phyloP scores from a whole-genome alignment of 2,888 invertebrate species.

The Philopedon plagiatum region DNA sequence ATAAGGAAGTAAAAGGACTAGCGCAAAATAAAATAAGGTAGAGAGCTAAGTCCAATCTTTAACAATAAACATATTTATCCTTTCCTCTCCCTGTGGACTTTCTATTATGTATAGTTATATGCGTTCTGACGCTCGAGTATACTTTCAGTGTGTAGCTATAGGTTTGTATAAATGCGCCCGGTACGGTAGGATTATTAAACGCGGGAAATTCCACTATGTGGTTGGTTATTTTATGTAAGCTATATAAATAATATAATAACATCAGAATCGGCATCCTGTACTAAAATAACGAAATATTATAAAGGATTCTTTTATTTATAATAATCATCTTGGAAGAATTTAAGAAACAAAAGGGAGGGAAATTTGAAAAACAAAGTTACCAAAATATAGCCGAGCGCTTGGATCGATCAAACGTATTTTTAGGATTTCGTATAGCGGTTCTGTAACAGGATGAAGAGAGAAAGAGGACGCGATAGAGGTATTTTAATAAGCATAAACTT shows the following conservation, averaged over 20 bases:
- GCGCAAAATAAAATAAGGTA: too few species aligned
- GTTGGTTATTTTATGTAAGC: constrained; percentile 25
- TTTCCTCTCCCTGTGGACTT: too few species aligned
- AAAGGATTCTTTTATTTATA: not conserved
- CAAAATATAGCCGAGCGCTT: constrained; percentile 10
- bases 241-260: constrained; percentile 14
- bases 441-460: constrained; percentile 31
- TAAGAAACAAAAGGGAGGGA: constrained; percentile 14
- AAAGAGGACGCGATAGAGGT: constrained; percentile 18
- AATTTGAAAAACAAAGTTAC: constrained; percentile 30
- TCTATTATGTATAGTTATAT: constrained; percentile 13
- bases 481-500: constrained; percentile 31
- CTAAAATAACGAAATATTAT: constrained; percentile 2
- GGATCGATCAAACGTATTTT: constrained; percentile 42
- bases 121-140: not conserved
- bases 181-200: constrained; percentile 6
- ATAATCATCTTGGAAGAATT: not conserved
- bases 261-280: not conserved
- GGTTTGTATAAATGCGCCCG: constrained; percentile 24
- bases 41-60: too few species aligned
- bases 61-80: too few species aligned
- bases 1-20: too few species aligned
- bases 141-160: constrained; percentile 7
- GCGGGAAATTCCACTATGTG: constrained; percentile 31
- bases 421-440: constrained; percentile 34